Evolutionary conservation across 2,888 invertebrate genomes (phyloP).

Genomic region (Melanophora roralis): DNA sequence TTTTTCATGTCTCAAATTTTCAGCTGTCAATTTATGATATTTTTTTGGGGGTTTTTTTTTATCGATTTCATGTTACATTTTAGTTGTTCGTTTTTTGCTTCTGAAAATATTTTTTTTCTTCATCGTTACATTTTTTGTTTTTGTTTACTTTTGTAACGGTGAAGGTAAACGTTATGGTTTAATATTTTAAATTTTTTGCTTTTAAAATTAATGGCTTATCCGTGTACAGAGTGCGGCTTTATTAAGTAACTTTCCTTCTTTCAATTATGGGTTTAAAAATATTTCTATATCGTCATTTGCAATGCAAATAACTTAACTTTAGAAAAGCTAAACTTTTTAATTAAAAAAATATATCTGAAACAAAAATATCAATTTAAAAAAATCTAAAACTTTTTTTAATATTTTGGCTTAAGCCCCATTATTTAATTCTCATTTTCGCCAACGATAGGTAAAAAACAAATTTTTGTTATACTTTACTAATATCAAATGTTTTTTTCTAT

Average conservation of each 20-base stretch:
- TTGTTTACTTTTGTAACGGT: neutral
- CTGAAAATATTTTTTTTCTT: neutral
- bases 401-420: no score
- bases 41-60: conserved; percentile 29
- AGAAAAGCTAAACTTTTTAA: no score
- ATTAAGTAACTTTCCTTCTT: neutral
- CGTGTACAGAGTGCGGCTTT: neutral
- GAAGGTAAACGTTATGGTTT: neutral
- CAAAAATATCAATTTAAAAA: no score
- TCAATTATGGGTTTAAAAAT: no score
- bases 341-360: no score
- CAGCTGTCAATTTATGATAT: conserved; percentile 44
- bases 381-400: no score
- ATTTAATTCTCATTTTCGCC: no score
- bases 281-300: no score
- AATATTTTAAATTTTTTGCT: neutral
- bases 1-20: neutral
- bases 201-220: conserved; percentile 16
- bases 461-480: neutral
- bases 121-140: neutral
- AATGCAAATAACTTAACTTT: no score
- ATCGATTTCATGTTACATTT: conserved; percentile 49
- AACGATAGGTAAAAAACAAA: no score
- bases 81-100: conserved; percentile 7
- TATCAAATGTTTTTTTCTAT: neutral